These are phyloP conservation scores for Aptenodytes forsteri DNA, from an alignment of 2,113 vertebrate genomes.

Conservation along the genomic window DNA sequence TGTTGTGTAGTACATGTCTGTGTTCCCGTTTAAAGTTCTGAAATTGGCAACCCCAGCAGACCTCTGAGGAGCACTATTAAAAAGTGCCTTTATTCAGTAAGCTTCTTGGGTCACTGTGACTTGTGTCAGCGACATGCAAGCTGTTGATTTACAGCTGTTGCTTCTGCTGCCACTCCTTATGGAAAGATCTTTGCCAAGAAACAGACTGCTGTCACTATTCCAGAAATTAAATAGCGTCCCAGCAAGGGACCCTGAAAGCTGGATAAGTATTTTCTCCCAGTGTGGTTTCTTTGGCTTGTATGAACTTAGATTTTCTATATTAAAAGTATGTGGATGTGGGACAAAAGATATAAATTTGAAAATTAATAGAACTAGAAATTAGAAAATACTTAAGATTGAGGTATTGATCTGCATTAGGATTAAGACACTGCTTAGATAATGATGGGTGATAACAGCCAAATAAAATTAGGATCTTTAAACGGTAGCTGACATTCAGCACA, in stretches of 20 bases:
- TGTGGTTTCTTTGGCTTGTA: not conserved
- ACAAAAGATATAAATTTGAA: not conserved
- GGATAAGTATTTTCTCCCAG: not conserved
- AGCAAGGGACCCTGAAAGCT: not conserved
- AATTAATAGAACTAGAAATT: not conserved
- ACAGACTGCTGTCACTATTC: not conserved
- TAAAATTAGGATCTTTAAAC: not conserved
- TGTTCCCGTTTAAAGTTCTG: not conserved
- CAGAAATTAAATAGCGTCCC: not conserved
- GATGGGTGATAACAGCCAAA: not conserved
- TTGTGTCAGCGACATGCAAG: not conserved
- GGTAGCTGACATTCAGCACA: not conserved
- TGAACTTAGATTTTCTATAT: not conserved
- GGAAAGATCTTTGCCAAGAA: not conserved
- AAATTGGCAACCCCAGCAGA: not conserved
- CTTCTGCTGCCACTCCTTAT: not conserved
- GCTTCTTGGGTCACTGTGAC: not conserved
- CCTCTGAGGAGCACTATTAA: not conserved
- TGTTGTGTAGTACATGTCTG: not conserved
- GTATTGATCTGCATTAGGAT: not conserved
- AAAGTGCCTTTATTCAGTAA: not conserved
- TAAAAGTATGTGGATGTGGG: fast-evolving
- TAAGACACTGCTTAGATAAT: not conserved
- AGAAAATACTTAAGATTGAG: not conserved
- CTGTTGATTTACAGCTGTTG: not conserved